Percentiles rank a stretch among this genome's conserved stretches.
Evolutionary conservation across 2,888 invertebrate species (phyloP).

Genomic region (Arge pagana): DNA sequence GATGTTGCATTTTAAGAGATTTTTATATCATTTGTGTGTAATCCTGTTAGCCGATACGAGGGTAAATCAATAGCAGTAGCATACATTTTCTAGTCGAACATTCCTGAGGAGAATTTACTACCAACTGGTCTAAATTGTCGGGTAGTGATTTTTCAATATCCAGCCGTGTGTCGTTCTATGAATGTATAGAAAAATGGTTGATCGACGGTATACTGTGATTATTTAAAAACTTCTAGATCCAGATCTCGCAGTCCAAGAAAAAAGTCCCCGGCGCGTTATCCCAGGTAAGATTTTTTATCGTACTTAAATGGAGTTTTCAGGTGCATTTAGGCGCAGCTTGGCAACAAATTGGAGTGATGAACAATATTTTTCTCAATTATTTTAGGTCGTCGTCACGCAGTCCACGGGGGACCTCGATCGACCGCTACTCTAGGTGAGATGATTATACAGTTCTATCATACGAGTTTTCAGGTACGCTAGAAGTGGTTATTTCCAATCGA

Average conservation of each 20-base stretch:
- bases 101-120: too few relatives aligned
- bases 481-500: too few relatives aligned
- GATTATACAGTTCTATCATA: conserved; percentile 10
- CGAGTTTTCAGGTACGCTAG: conserved; percentile 17
- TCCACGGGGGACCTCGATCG: conserved; percentile 42
- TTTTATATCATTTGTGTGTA: too few relatives aligned
- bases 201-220: conserved; percentile 17
- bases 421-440: conserved; percentile 48
- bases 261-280: conserved; percentile 43
- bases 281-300: conserved; percentile 43
- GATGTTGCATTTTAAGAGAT: too few relatives aligned
- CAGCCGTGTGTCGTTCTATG: conserved; percentile 1
- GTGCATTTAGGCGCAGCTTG: conserved; percentile 33
- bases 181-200: conserved; percentile 9
- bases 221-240: conserved; percentile 47
- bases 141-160: too few relatives aligned
- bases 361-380: conserved; percentile 45
- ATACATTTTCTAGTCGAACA: too few relatives aligned
- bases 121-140: too few relatives aligned
- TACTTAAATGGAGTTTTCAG: conserved; percentile 41
- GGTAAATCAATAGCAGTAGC: too few relatives aligned
- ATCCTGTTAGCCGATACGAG: too few relatives aligned
- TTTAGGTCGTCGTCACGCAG: conserved; percentile 52
- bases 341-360: conserved; percentile 37
- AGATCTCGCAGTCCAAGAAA: conserved; percentile 46